Conservation (phyloP, 2,113 vertebrate genomes). For the Plestiodon gilberti region DNA sequence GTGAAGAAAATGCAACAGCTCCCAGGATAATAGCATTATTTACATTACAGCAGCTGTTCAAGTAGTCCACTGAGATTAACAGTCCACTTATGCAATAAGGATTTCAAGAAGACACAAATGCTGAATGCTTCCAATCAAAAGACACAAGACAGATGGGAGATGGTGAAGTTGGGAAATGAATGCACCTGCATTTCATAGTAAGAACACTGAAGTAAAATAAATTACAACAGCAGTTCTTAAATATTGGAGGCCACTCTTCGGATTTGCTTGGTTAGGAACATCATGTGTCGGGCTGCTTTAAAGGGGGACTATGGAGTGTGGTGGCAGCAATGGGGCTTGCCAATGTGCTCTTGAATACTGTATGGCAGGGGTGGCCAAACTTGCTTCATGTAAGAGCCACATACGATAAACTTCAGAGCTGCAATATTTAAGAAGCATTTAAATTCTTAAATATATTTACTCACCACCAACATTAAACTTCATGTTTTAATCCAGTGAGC, state of each 20-base stretch:
- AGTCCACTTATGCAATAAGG: not conserved
- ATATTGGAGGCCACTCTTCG: not conserved
- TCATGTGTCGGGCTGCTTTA: not conserved
- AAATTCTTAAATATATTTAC: no score
- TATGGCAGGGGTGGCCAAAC: no score
- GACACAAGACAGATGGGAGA: not conserved
- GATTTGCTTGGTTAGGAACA: not conserved
- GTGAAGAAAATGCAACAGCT: not conserved
- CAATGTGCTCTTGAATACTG: no score
- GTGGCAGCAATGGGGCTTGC: no score
- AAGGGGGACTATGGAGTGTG: no score
- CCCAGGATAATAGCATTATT: constrained; percentile 2
- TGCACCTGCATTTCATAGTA: not conserved
- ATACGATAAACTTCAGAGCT: no score
- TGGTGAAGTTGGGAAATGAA: not conserved
- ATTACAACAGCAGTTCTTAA: not conserved
- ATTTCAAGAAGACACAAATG: not conserved
- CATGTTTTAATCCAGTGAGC: no score
- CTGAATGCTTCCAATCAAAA: not conserved
- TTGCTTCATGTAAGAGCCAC: no score
- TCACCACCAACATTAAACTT: no score
- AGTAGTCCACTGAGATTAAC: not conserved
- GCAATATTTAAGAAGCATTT: no score
- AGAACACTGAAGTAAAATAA: not conserved
- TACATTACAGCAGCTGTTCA: not conserved